A percentile compares a stretch with the other conserved stretches of the same genome.
Conservation (phyloP, 1,140 invertebrate genomes). For the Carposina sasakii region DNA sequence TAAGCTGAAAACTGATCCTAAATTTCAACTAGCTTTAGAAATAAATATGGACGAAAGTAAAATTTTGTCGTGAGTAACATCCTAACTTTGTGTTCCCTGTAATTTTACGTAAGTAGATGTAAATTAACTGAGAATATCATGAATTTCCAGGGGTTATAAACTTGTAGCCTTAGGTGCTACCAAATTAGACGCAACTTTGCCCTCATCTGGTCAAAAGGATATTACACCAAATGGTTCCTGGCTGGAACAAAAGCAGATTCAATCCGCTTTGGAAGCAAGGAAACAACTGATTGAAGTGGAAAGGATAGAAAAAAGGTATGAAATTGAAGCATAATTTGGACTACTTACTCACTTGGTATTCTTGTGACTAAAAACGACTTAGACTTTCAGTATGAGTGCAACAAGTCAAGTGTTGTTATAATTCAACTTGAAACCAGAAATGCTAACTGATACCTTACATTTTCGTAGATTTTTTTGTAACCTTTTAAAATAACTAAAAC, state of each 20-base stretch:
- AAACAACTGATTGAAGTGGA: slow-evolving; percentile 73
- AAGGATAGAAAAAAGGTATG: slow-evolving; percentile 74
- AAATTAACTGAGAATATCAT: background rate
- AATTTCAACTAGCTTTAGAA: no score
- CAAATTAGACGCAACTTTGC: slow-evolving; percentile 61
- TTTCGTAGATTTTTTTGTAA: no score
- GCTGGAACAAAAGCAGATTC: slow-evolving; percentile 75
- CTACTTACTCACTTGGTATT: background rate
- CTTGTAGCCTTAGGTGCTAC: slow-evolving; percentile 70
- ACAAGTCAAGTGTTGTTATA: no score
- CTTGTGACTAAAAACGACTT: background rate
- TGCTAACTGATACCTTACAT: no score
- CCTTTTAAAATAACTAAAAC: no score
- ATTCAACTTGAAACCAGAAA: no score
- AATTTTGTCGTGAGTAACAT: slow-evolving; percentile 37
- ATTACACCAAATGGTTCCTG: slow-evolving; percentile 74
- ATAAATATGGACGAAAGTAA: slow-evolving; percentile 28
- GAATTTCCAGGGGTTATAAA: slow-evolving; percentile 65
- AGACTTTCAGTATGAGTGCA: no score
- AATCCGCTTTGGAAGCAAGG: slow-evolving; percentile 71
- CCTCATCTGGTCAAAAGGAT: slow-evolving; percentile 73
- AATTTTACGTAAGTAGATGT: background rate
- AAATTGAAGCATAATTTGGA: background rate
- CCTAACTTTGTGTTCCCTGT: background rate
- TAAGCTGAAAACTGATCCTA: no score